These are phyloP conservation scores for Speoplatyrhinus poulsoni DNA, from an alignment of 2,113 vertebrate genomes.

Conservation along the genomic window DNA sequence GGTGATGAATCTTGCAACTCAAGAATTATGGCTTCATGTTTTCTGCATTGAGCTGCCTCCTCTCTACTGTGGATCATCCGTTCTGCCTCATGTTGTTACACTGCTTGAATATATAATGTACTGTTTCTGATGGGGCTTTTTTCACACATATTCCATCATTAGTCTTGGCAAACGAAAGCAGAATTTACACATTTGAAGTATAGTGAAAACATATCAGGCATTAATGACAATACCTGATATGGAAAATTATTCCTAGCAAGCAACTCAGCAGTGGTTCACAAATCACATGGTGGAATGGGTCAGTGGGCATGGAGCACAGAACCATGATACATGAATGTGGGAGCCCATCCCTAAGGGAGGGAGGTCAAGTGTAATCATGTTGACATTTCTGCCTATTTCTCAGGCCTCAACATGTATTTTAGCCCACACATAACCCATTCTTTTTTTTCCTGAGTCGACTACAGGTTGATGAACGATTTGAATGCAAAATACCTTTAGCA, in stretches of 20 bases:
- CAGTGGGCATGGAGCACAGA: conserved; percentile 14
- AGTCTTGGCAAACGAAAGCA: conserved; percentile 9
- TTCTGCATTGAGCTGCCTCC: conserved; percentile 33
- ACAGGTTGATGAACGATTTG: not conserved
- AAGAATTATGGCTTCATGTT: conserved; percentile 39
- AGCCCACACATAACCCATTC: conserved; percentile 57
- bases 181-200: conserved; percentile 21
- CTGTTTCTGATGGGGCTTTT: conserved; percentile 14
- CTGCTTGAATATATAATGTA: conserved; percentile 54
- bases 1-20: conserved; percentile 59
- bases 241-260: conserved; percentile 24
- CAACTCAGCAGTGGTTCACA: conserved; percentile 16
- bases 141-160: conserved; percentile 5
- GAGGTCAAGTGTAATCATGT: conserved; percentile 46
- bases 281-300: conserved; percentile 15
- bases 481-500: conserved; percentile 32
- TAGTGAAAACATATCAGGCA: conserved; percentile 24
- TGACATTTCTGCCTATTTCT: conserved; percentile 61
- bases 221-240: conserved; percentile 27
- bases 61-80: conserved; percentile 49
- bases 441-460: conserved; percentile 20
- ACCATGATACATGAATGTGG: conserved; percentile 35
- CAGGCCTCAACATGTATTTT: conserved; percentile 47
- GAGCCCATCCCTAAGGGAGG: conserved; percentile 38
- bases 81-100: conserved; percentile 45